phyloP scores from a whole-genome alignment of 2,888 invertebrate species.

The Actias luna region DNA sequence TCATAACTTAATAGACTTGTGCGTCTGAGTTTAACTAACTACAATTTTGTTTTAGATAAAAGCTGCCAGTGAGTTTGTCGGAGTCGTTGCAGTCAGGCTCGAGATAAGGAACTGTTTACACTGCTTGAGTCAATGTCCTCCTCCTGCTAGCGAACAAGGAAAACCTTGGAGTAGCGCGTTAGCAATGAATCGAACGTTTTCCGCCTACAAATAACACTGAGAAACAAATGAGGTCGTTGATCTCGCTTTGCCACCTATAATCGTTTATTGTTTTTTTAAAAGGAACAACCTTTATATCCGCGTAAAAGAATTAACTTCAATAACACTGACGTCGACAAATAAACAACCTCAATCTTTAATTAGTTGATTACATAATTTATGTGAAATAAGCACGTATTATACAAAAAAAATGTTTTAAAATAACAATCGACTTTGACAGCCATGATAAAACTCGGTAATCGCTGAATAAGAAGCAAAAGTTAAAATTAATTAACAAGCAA shows the following conservation, averaged over 20 bases:
- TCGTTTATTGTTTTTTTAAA: conserved; percentile 37
- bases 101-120: conserved; percentile 82
- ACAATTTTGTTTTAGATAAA: conserved; percentile 72
- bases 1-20: conserved; percentile 18
- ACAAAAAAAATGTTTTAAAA: neutral
- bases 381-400: neutral
- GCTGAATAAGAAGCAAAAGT: neutral
- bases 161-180: conserved; percentile 70
- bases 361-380: conserved; percentile 8
- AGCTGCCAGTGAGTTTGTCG: conserved; percentile 65
- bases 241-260: conserved; percentile 48
- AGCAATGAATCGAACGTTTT: conserved; percentile 46
- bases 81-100: conserved; percentile 60
- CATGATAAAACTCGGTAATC: conserved; percentile 5
- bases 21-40: conserved; percentile 35
- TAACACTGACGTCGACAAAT: conserved; percentile 3
- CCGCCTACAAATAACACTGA: conserved; percentile 56
- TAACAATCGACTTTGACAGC: conserved; percentile 7
- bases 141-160: conserved; percentile 67
- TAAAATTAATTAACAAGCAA: conserved; percentile 1
- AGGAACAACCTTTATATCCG: conserved; percentile 17
- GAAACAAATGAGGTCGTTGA: conserved; percentile 54
- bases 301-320: conserved; percentile 15
- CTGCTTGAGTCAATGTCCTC: conserved; percentile 81
- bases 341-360: conserved; percentile 3